A percentile compares a stretch with the other conserved stretches of the same genome.
Evolutionary conservation across 2,888 invertebrate species (phyloP).

Genomic region (Corythucha ciliata): DNA sequence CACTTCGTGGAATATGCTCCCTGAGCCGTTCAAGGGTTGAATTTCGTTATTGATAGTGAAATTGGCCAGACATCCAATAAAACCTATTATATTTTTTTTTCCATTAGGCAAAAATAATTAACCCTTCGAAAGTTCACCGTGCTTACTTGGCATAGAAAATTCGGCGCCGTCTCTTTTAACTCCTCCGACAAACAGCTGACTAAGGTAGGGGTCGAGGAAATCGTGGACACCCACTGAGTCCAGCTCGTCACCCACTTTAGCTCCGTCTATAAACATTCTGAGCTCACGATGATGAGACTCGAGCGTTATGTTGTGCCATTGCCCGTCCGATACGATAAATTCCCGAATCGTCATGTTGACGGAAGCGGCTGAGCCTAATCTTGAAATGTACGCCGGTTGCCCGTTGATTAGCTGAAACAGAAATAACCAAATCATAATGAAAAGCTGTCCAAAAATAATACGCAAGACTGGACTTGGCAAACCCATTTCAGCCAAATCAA

Average conservation of each 20-base stretch:
- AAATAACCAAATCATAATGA: slow-evolving; percentile 10
- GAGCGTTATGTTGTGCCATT: slow-evolving; percentile 81
- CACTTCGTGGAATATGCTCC: slow-evolving; percentile 66
- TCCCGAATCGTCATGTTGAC: slow-evolving; percentile 71
- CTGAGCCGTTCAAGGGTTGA: slow-evolving; percentile 81
- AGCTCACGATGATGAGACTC: slow-evolving; percentile 60
- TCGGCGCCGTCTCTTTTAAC: slow-evolving; percentile 42
- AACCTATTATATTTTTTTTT: too few relatives aligned
- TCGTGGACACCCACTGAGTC: slow-evolving; percentile 81
- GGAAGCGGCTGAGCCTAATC: slow-evolving; percentile 52
- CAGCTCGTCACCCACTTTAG: slow-evolving; percentile 69
- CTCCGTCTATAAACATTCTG: slow-evolving; percentile 60
- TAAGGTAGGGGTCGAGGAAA: slow-evolving; percentile 82
- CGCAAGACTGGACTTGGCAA: background rate
- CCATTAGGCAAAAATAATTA: slow-evolving; percentile 22
- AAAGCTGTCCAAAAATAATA: slow-evolving; percentile 1
- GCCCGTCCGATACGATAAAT: slow-evolving; percentile 59
- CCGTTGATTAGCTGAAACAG: slow-evolving; percentile 54
- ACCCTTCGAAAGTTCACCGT: background rate
- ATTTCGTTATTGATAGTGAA: slow-evolving; percentile 81
- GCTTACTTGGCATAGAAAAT: slow-evolving; percentile 34
- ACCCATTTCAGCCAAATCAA: too few relatives aligned
- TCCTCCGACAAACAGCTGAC: slow-evolving; percentile 70
- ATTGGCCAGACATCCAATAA: slow-evolving; percentile 83
- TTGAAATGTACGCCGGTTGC: slow-evolving; percentile 68